Evolutionary conservation across 2,888 invertebrate genomes (phyloP), one percentile per base, ranked within the genome.

Genomic region (Temnothorax rugatulus): DNA sequence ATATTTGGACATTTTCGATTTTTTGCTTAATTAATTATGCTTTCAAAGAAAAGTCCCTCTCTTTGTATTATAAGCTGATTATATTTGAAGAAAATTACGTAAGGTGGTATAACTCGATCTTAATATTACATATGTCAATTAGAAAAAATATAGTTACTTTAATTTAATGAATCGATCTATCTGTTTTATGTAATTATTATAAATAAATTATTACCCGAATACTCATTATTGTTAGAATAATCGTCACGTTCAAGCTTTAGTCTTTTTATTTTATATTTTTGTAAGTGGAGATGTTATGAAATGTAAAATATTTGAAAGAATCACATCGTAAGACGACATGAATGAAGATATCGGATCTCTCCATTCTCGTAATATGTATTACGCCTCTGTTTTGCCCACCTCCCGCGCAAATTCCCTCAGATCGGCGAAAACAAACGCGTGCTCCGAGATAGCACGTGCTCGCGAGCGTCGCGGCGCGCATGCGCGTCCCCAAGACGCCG

Each of bases 401-500:
- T 47, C 47, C 8, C 44, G 13, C 21, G 15, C 38, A 25, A 59
- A 59, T 38, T 59, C 21, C 18, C 5, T 47, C 21, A 13, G 15
- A 2, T 34, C 9, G n/a, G n/a, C 25, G 59, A 25, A 68, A 69
- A 71, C 47, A 59, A 69, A 47, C 79, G 71, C 71, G 47, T 68
- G 79, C 34, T 59, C 38, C 66, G 66, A 38, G 79, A 47, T 44
- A 79, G 21, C 79, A 79, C 79, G 79, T 79, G 79, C 13, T 69
- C 69, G n/a, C 47, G 47, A 25, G 3, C 38, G 25, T 47, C 47
- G 69, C 13, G 47, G 34, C 34, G 90, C 92, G 92, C 92, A 91
- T 84, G 92, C 92, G 92, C 92, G 85, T 81, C 66, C 84, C 61
- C 75, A 73, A 64, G 76, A 86, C 79, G 84, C 38, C 87, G 88